Percentiles rank a stretch among this genome's conserved stretches.
phyloP scores from a whole-genome alignment of 2,797 vertebrate species.

The Pseudocheirus occidentalis region DNA sequence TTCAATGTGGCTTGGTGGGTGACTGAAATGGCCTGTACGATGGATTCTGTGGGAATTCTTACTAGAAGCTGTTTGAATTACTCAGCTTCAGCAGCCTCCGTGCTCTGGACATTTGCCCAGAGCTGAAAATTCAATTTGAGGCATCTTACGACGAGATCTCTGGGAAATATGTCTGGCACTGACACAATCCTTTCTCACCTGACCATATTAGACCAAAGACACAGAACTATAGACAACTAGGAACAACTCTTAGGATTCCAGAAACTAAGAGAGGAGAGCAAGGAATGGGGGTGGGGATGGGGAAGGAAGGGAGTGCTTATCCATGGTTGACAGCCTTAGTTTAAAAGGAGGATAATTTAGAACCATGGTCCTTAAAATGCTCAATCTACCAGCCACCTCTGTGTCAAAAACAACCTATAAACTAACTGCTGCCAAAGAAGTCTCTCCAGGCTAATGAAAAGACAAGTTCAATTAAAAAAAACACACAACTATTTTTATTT shows the following conservation, averaged over 20 bases:
- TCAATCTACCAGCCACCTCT: neutral
- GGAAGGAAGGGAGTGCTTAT: neutral
- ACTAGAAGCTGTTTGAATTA: slow-evolving; percentile 35
- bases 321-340: neutral
- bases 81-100: slow-evolving; percentile 50
- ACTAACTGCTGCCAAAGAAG: neutral
- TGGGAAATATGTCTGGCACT: slow-evolving; percentile 61
- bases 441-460: neutral
- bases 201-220: slow-evolving; percentile 74
- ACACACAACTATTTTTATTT: neutral
- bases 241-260: neutral
- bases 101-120: slow-evolving; percentile 68
- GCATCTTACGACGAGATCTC: slow-evolving; percentile 48
- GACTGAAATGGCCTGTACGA: neutral
- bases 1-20: slow-evolving; percentile 3
- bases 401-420: neutral
- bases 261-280: neutral
- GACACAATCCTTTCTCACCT: slow-evolving; percentile 65
- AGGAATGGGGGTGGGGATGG: neutral
- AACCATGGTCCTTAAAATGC: neutral
- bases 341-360: neutral
- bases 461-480: neutral
- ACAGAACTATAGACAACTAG: neutral
- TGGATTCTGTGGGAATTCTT: neutral
- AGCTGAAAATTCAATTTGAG: slow-evolving; percentile 52